These are phyloP conservation scores for Mionectes olivaceus DNA, from an alignment of 2,797 vertebrate genomes.

Conservation along the genomic window DNA sequence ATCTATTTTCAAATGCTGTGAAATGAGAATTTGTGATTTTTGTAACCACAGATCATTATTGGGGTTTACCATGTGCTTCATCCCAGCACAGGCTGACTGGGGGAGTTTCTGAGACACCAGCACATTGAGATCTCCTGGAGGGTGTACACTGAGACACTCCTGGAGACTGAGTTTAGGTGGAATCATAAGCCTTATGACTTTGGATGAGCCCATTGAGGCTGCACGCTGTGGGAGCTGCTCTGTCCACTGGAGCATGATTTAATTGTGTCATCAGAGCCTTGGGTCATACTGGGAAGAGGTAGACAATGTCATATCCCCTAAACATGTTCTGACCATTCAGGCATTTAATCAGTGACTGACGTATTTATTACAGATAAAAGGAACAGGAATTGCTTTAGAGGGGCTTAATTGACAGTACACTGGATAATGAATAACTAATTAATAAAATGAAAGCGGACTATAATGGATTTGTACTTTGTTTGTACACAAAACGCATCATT, in stretches of 20 bases:
- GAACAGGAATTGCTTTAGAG: conserved; percentile 27
- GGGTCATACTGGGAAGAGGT: neutral
- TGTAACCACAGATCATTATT: neutral
- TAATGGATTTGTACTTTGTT: conserved; percentile 51
- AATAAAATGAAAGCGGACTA: conserved; percentile 51
- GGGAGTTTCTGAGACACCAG: neutral
- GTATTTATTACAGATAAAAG: conserved; percentile 11
- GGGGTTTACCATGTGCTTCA: neutral
- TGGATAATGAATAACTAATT: conserved; percentile 47
- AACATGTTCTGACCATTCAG: neutral
- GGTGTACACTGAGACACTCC: neutral
- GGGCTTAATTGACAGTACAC: conserved; percentile 33
- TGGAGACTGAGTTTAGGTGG: neutral
- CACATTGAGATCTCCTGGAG: neutral
- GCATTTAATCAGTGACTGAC: conserved; percentile 4
- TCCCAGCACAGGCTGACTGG: neutral
- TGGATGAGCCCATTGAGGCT: neutral
- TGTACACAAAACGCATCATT: conserved; percentile 54
- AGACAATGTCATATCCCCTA: neutral
- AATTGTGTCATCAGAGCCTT: neutral
- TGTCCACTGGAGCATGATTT: neutral
- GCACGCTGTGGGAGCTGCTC: neutral
- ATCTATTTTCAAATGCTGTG: neutral
- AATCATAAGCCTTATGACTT: neutral
- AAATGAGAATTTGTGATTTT: neutral